A percentile compares a stretch with the other conserved stretches of the same genome.
These are phyloP conservation scores for Hyperopisus bebe DNA, from an alignment of 2,113 vertebrate genomes.

Conservation along the genomic window DNA sequence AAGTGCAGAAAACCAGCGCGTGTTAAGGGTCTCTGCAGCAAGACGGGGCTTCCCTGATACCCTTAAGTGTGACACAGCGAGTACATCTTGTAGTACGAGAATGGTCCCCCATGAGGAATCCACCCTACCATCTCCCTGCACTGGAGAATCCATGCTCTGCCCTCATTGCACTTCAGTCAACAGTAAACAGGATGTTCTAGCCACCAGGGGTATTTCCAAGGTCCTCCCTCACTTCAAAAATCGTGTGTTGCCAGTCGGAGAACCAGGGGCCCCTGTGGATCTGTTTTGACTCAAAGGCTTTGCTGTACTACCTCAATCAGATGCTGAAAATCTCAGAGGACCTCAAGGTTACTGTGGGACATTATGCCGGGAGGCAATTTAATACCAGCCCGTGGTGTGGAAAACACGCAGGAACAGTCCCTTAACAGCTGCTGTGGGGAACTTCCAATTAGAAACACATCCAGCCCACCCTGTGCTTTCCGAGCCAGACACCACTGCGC, in stretches of 20 bases:
- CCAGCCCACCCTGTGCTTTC: not conserved
- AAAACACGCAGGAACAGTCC: not conserved
- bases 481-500: not conserved
- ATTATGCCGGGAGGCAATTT: not conserved
- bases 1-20: not conserved
- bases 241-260: not conserved
- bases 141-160: not conserved
- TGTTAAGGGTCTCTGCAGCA: not conserved
- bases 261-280: not conserved
- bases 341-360: not conserved
- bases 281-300: not conserved
- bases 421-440: not conserved
- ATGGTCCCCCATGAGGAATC: not conserved
- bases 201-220: not conserved
- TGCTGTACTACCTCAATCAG: not conserved
- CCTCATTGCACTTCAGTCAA: not conserved
- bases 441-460: not conserved
- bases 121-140: not conserved
- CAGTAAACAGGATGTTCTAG: not conserved
- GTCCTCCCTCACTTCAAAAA: not conserved
- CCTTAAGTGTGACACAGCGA: not conserved
- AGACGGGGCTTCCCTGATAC: not conserved
- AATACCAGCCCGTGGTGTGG: not conserved
- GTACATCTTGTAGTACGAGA: not conserved
- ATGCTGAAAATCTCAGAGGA: not conserved